phyloP scores from a whole-genome alignment of 2,797 vertebrate genomes.

The Danio aesculapii region DNA sequence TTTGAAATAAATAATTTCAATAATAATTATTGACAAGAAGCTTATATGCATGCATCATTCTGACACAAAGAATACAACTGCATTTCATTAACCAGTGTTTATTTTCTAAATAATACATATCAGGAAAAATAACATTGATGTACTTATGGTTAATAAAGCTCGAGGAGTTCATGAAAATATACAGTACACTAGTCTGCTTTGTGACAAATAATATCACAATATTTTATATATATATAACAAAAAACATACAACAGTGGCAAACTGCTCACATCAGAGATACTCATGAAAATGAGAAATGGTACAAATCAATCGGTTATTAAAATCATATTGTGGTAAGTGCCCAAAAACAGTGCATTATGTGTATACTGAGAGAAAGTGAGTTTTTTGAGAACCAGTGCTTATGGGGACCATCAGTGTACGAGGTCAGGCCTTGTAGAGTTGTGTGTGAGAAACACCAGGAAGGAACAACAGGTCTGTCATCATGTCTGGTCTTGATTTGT shows the following conservation, averaged over 20 bases:
- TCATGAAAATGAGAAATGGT: constrained; percentile 43
- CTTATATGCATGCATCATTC: not conserved
- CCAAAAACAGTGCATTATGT: constrained; percentile 63
- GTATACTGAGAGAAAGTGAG: constrained; percentile 59
- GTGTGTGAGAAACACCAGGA: constrained; percentile 23
- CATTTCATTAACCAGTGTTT: constrained; percentile 68
- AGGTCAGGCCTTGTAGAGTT: constrained; percentile 57
- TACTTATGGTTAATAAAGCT: constrained; percentile 62
- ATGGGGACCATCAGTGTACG: constrained; percentile 61
- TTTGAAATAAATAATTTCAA: too few species aligned
- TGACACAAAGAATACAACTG: constrained; percentile 19
- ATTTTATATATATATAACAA: constrained; percentile 40
- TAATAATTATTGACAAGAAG: not conserved
- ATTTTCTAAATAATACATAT: constrained; percentile 71
- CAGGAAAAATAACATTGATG: constrained; percentile 66
- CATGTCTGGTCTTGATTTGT: constrained; percentile 23
- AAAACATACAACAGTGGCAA: constrained; percentile 30
- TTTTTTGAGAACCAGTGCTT: constrained; percentile 64
- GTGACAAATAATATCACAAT: constrained; percentile 61
- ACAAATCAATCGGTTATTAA: constrained; percentile 44
- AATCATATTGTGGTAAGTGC: constrained; percentile 61
- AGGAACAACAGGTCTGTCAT: constrained; percentile 14
- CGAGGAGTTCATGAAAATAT: constrained; percentile 68
- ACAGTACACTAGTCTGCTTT: constrained; percentile 66
- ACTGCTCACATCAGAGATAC: constrained; percentile 47